Base-by-base conservation (phyloP, 2,797 vertebrate species). In the Menidia menidia region DNA sequence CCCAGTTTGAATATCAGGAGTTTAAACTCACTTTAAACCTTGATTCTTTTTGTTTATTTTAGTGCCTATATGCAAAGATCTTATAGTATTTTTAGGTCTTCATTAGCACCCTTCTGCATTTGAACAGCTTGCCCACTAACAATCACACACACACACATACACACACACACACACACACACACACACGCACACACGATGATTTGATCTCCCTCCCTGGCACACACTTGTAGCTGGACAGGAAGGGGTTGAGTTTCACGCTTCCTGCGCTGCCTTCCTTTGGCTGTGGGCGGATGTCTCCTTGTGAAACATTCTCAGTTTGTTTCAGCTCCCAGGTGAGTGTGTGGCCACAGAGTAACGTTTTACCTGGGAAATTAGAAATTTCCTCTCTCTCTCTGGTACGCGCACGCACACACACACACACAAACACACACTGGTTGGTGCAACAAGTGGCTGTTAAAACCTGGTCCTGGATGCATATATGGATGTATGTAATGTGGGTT, bases 241-340 rank as follows among this genome's bases (percentile, higher is more conserved):
- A 81, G 71, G 68, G 71, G n/a, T 73, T 76, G 85, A 83, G 84
- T 89, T 88, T 84, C 82, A 76, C 32, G 75, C 59, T 89, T 89
- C 87, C 85, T 87, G 73, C 18, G 50, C 61, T 71, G 53, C 73
- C 64, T 83, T 89, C 87, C 88, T 83, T 74, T 55, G 65, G 59
- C 73, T 57, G 59, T 64, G 39, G 62, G 74, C 64, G 61, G 58
- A 75, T 25, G 72, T 48, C 82, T 85, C 65, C 60, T 82, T 81
- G 76, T 80, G 71, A 87, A 77, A 52, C 64, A 4, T 64, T 78
- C 48, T 72, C 84, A 44, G 75, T 81, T 83, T 84, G 69, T 73
- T 80, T 75, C 73, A 59, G 83, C 65, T 82, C 69, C 60, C 87
- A 88, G 82, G 85, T 89, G 77, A 86, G 78, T 4, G 64, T 57